A percentile compares a stretch with the other conserved stretches of the same genome.
Conservation (phyloP, 2,888 invertebrate genomes). For the Adelphocoris suturalis region DNA sequence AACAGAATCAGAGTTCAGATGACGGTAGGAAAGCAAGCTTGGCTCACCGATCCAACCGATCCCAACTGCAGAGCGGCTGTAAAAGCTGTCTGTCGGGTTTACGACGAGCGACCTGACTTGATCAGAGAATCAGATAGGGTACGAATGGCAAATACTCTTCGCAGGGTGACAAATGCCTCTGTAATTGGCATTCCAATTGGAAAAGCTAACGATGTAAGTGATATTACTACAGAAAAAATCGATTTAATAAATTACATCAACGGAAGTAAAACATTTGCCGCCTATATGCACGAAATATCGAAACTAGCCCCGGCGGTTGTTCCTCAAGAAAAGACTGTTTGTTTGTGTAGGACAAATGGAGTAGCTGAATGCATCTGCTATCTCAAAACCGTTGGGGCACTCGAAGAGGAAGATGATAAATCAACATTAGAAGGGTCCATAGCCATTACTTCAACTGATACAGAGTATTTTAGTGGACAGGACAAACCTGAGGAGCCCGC, state of each 20-base stretch:
- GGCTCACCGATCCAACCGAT: slow-evolving; percentile 49
- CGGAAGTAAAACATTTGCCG: slow-evolving; percentile 48
- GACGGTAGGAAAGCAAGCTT: slow-evolving; percentile 52
- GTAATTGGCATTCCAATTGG: slow-evolving; percentile 42
- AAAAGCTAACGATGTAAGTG: neutral
- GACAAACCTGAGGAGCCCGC: neutral
- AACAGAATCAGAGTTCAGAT: slow-evolving; percentile 59
- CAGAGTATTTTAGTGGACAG: neutral
- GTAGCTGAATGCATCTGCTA: slow-evolving; percentile 18
- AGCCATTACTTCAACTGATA: neutral
- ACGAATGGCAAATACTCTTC: slow-evolving; percentile 24
- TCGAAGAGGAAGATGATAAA: neutral
- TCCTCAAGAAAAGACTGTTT: neutral
- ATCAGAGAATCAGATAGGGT: slow-evolving; percentile 9
- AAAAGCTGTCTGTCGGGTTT: slow-evolving; percentile 25
- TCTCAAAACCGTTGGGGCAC: neutral
- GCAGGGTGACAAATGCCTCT: slow-evolving; percentile 28
- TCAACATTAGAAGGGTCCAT: neutral
- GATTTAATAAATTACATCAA: slow-evolving; percentile 46
- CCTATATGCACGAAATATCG: slow-evolving; percentile 29
- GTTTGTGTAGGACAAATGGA: neutral
- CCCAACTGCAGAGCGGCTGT: slow-evolving; percentile 38
- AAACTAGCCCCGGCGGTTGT: neutral
- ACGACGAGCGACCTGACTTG: slow-evolving; percentile 41
- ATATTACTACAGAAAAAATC: slow-evolving; percentile 49